phyloP scores from a whole-genome alignment of 2,113 vertebrate species.

The Brachyhypopomus gauderio region DNA sequence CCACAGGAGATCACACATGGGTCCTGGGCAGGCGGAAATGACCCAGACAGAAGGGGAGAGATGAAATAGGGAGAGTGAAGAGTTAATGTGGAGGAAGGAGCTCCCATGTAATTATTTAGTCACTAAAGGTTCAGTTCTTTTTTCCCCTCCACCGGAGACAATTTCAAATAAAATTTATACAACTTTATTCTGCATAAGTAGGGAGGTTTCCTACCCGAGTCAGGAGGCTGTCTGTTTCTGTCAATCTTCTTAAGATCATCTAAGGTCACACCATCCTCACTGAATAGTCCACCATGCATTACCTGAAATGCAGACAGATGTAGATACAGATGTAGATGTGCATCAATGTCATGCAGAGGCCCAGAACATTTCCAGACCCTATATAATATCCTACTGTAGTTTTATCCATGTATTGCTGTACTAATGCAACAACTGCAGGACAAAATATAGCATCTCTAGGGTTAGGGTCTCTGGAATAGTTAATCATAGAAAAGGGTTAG shows the following conservation, averaged over 20 bases:
- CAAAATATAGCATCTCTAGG: too few relatives aligned
- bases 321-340: background rate
- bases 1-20: constrained; percentile 95
- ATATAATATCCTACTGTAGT: too few relatives aligned
- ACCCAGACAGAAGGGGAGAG: background rate
- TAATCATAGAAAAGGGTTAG: too few relatives aligned
- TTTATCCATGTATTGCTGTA: too few relatives aligned
- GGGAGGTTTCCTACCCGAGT: constrained; percentile 65
- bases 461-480: too few relatives aligned
- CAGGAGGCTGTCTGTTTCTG: constrained; percentile 77
- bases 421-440: too few relatives aligned
- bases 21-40: constrained; percentile 70
- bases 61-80: too few relatives aligned
- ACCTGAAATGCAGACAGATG: constrained; percentile 71
- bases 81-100: constrained; percentile 12
- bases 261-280: constrained; percentile 89
- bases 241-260: constrained; percentile 89
- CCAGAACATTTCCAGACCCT: too few relatives aligned
- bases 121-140: background rate
- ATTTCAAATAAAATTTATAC: background rate
- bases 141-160: background rate
- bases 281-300: constrained; percentile 95
- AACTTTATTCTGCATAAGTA: background rate
- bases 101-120: background rate
- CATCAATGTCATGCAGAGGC: background rate